These are phyloP conservation scores for Diploscapter pachys DNA, from an alignment of 1,140 invertebrate genomes.

Conservation along the genomic window DNA sequence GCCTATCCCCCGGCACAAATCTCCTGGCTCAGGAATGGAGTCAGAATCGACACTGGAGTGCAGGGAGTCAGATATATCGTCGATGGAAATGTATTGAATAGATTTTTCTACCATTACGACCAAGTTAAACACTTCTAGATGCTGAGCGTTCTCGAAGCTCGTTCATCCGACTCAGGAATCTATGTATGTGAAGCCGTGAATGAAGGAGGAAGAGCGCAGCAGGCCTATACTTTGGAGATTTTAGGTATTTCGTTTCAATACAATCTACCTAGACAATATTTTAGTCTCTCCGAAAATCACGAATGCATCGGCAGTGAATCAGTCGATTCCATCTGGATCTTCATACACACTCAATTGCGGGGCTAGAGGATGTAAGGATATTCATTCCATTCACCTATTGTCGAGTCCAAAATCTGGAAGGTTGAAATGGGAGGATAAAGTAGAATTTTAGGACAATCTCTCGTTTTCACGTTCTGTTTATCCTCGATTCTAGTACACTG, in stretches of 20 bases:
- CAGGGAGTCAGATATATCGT: slow-evolving; percentile 48
- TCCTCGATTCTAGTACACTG: too few relatives aligned
- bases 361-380: slow-evolving; percentile 31
- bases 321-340: slow-evolving; percentile 44
- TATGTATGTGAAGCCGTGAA: slow-evolving; percentile 54
- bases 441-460: too few relatives aligned
- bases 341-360: slow-evolving; percentile 44
- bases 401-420: too few relatives aligned
- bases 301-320: slow-evolving; percentile 28
- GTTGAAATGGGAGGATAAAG: too few relatives aligned
- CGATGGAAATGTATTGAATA: slow-evolving; percentile 28
- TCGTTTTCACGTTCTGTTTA: too few relatives aligned
- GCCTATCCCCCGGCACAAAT: slow-evolving; percentile 48
- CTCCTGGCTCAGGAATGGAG: slow-evolving; percentile 50
- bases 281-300: slow-evolving; percentile 47
- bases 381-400: too few relatives aligned
- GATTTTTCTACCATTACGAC: too few relatives aligned
- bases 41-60: slow-evolving; percentile 49
- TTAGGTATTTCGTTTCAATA: slow-evolving; percentile 30
- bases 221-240: slow-evolving; percentile 57
- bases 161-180: slow-evolving; percentile 53
- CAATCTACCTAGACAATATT: slow-evolving; percentile 5
- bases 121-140: slow-evolving; percentile 2
- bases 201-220: slow-evolving; percentile 55
- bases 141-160: slow-evolving; percentile 44